Base-by-base conservation (phyloP, 2,888 invertebrate species). In the Icerya purchasi region DNA sequence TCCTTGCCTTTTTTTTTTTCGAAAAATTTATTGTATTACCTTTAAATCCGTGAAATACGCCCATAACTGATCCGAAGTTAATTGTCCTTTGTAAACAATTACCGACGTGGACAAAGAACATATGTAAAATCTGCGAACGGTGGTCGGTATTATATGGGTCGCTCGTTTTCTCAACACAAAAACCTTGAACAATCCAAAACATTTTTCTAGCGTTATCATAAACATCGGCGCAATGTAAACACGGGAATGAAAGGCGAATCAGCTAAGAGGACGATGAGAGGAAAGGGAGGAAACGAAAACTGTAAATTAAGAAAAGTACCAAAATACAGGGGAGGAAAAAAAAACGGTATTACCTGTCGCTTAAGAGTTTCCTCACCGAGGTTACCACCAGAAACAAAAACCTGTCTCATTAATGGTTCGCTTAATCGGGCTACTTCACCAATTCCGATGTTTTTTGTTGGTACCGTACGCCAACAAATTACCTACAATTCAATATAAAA, bases 391-490 rank as follows among this genome's bases (percentile, higher is more conserved):
- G 81, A 81, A 62, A 86, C 79, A 71, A 86, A 86, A 66, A 94
- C 96, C 78, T 98, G 98, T 67, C 92, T 82, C 78, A 97, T 94
- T 70, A 85, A 81, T 50, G 98, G 98, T 76, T 98, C 97, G 68
- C 86, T 87, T 73, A 86, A 87, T 69, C 83, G 82, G 61, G 97
- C 98, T 68, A 96, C 93, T 66, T 83, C 79, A 68, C 90, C 97
- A 68, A 98, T 89, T 65, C 82, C 80, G 59, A 82, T 75, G 70
- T 82, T 84, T 72, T 93, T 84, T 57, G 86, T 86, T 24, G 93
- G 93, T 59, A 97, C 89, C 50, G 86, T 86, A 65, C 97, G 82
- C 97, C 97, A 98, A 69, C 86, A 86, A 62, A 98, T 72, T 61
- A 97, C 84, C 73, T 82, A 65, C 18, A 66, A 63, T 63, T n/a